Evolutionary conservation across 35 echinoderm and acorn worm species (phyloP).

Genomic region (Holothuria glaberrima): DNA sequence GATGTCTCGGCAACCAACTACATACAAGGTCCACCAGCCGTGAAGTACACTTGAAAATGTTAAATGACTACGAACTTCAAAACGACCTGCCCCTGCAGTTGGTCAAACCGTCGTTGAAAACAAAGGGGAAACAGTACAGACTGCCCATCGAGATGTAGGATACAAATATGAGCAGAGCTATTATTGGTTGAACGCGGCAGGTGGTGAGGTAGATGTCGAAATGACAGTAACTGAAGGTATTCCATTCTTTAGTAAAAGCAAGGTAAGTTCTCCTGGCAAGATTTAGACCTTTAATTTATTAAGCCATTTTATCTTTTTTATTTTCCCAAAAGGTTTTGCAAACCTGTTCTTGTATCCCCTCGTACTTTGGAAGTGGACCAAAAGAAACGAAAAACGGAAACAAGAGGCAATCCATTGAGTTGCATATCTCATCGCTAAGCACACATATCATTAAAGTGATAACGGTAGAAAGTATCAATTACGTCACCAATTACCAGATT

Average conservation of each 20-base stretch:
- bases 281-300: no score
- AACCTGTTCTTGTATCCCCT: no score
- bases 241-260: background rate
- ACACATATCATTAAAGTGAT: no score
- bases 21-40: background rate
- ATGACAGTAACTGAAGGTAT: background rate
- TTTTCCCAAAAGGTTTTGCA: no score
- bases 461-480: no score
- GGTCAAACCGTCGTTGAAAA: background rate
- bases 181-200: background rate
- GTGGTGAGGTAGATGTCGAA: slow-evolving; percentile 4
- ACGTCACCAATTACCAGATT: no score
- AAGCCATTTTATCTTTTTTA: no score
- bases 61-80: background rate
- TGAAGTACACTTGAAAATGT: background rate
- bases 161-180: background rate
- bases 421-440: no score
- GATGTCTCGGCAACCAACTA: background rate
- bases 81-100: background rate
- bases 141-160: no score
- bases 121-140: background rate
- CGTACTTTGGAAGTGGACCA: no score
- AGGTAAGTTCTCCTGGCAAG: background rate
- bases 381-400: no score
- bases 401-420: no score